A percentile compares a stretch with the other conserved stretches of the same genome.
Conservation (phyloP, 1,140 invertebrate genomes). For the Tetramorium parvispinum region DNA sequence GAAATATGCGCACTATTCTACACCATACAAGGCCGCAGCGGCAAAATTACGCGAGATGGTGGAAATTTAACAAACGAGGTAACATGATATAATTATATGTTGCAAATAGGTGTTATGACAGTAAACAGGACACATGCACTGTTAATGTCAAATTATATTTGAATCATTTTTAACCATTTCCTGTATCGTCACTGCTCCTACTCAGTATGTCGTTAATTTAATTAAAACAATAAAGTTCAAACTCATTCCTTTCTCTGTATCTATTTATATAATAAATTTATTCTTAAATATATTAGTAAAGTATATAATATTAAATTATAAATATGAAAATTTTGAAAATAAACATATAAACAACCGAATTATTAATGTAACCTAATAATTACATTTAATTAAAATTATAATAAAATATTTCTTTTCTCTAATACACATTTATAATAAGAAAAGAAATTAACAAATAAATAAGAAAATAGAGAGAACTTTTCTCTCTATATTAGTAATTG, state of each 20-base stretch:
- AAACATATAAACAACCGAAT: not conserved
- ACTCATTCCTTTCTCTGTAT: not conserved
- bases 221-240: not conserved
- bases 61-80: not conserved
- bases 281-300: not conserved
- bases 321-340: not conserved
- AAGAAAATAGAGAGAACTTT: not conserved
- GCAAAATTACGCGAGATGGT: not conserved
- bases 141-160: too few species aligned
- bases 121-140: not conserved
- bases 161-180: too few species aligned
- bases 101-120: not conserved
- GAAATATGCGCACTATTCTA: constrained; percentile 72
- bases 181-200: too few species aligned
- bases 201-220: too few species aligned
- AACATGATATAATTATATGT: not conserved
- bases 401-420: not conserved
- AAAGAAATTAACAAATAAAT: not conserved
- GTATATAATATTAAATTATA: not conserved
- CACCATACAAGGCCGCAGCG: constrained; percentile 71
- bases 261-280: not conserved
- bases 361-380: not conserved
- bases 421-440: not conserved
- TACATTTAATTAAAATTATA: not conserved
- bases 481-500: not conserved